phyloP scores from a whole-genome alignment of 2,888 invertebrate species.

The Callimorpha dominula region DNA sequence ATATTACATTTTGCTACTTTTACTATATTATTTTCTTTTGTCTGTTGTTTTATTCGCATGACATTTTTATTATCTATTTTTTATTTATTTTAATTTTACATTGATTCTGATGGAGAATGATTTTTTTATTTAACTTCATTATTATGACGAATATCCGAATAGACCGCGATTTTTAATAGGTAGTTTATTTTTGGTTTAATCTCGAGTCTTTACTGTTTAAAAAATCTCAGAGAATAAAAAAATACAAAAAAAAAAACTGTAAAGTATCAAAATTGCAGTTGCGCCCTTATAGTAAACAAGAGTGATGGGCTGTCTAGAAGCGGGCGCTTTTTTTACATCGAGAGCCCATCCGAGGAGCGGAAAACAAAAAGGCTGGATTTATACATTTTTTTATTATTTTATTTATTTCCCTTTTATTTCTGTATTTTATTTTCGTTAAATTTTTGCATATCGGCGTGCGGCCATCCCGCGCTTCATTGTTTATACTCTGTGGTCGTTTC shows the following conservation, averaged over 20 bases:
- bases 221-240: neutral
- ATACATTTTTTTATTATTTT: conserved; percentile 83
- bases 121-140: too few relatives aligned
- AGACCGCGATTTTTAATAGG: neutral
- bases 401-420: conserved; percentile 81
- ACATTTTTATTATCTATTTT: too few relatives aligned
- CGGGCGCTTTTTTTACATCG: conserved; percentile 85
- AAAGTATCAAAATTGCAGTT: conserved; percentile 56
- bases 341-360: conserved; percentile 83
- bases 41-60: too few relatives aligned
- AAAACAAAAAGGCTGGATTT: conserved; percentile 86
- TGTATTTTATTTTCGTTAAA: conserved; percentile 79
- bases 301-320: conserved; percentile 83
- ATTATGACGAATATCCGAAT: too few relatives aligned
- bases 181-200: neutral
- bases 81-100: too few relatives aligned
- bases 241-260: conserved; percentile 7
- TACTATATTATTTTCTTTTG: too few relatives aligned
- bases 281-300: conserved; percentile 50
- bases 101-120: too few relatives aligned
- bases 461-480: conserved; percentile 53
- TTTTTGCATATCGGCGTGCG: conserved; percentile 77
- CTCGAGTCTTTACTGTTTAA: neutral
- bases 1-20: too few relatives aligned
- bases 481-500: conserved; percentile 60